phyloP scores from a whole-genome alignment of 1,140 invertebrate genomes.

The Homalodisca vitripennis region DNA sequence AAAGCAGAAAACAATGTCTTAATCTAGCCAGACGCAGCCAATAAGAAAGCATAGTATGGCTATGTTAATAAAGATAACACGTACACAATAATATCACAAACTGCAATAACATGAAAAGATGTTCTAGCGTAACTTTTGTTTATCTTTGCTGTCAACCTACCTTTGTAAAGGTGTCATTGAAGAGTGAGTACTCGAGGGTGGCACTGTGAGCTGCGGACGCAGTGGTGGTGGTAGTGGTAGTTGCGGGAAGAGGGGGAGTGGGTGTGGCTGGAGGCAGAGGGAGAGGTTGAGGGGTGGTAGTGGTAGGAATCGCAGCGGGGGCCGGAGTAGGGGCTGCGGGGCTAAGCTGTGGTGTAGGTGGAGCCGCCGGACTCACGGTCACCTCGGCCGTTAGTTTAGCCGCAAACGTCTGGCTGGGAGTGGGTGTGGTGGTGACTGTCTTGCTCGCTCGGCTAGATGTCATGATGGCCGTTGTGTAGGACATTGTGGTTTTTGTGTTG shows the following conservation, averaged over 20 bases:
- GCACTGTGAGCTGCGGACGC: slow-evolving; percentile 37
- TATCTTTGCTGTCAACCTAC: too few species aligned
- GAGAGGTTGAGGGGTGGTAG: not conserved
- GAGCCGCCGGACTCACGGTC: slow-evolving; percentile 31
- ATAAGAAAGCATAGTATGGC: too few species aligned
- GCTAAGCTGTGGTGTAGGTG: slow-evolving; percentile 22
- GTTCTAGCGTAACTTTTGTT: too few species aligned
- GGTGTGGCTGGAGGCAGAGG: slow-evolving; percentile 16
- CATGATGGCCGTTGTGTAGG: slow-evolving; percentile 62
- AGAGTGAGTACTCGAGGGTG: slow-evolving; percentile 72
- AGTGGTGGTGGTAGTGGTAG: slow-evolving; percentile 26
- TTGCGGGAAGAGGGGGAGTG: slow-evolving; percentile 5
- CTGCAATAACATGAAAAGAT: too few species aligned
- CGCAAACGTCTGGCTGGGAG: slow-evolving; percentile 59
- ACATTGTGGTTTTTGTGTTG: slow-evolving; percentile 60
- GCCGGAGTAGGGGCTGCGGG: slow-evolving; percentile 22
- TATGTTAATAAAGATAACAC: too few species aligned
- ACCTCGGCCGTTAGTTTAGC: slow-evolving; percentile 56
- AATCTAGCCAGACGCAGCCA: too few species aligned
- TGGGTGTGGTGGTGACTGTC: slow-evolving; percentile 27
- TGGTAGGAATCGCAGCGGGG: not conserved
- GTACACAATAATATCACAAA: too few species aligned
- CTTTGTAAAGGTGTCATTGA: slow-evolving; percentile 69
- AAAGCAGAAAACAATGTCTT: too few species aligned
- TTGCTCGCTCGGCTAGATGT: slow-evolving; percentile 44